Percentiles rank a stretch among this genome's conserved stretches.
phyloP scores from a whole-genome alignment of 30 jellyfish, hydroid and myxozoan species.

The Turritopsis dohrnii region DNA sequence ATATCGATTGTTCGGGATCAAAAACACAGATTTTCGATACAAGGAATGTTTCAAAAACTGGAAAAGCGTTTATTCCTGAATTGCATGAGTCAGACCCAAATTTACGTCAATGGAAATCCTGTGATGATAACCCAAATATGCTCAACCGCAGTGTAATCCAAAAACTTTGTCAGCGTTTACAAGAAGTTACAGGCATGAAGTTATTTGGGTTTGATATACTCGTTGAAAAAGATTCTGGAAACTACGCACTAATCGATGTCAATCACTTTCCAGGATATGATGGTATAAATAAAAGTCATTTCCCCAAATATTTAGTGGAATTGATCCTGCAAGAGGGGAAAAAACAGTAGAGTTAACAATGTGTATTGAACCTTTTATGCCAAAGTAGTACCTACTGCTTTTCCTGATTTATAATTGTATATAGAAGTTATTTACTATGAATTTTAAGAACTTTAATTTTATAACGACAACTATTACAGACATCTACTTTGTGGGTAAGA shows the following conservation, averaged over 20 bases:
- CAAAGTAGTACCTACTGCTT: too few species aligned
- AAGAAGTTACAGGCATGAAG: constrained; percentile 19
- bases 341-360: too few species aligned
- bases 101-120: constrained; percentile 33
- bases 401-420: too few species aligned
- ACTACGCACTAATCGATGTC: constrained; percentile 77
- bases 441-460: too few species aligned
- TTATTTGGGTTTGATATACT: constrained; percentile 81
- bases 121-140: constrained; percentile 52
- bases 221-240: constrained; percentile 51
- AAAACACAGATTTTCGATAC: constrained; percentile 51
- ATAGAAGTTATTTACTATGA: too few species aligned
- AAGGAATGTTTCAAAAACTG: constrained; percentile 66
- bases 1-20: constrained; percentile 36
- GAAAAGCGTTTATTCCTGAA: constrained; percentile 39
- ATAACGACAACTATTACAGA: too few species aligned
- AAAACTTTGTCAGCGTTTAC: constrained; percentile 44
- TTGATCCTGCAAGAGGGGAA: constrained; percentile 4
- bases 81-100: constrained; percentile 51
- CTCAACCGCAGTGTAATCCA: constrained; percentile 47
- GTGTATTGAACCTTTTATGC: too few species aligned
- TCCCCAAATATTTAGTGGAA: constrained; percentile 55
- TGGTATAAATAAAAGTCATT: constrained; percentile 50
- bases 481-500: too few species aligned
- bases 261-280: constrained; percentile 93